Base-by-base conservation (phyloP, 35 echinoderm and acorn worm species). In the Acanthaster planci region DNA sequence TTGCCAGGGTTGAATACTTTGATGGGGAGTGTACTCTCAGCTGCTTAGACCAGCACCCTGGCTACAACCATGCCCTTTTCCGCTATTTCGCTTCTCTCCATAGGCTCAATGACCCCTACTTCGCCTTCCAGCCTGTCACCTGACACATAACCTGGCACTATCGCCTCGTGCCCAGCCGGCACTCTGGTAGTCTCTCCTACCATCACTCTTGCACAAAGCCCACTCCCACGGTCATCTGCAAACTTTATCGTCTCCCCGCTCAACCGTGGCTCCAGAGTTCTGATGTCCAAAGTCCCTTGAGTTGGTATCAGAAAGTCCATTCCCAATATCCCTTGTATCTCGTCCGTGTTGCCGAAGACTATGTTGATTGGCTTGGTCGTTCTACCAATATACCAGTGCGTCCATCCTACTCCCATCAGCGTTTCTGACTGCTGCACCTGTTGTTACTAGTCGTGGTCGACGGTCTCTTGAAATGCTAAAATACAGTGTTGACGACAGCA, bases 141-240 rank as follows among this genome's bases (percentile, higher is more conserved):
- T 22, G 59, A 15, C 26, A 59, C 55, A n/a, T 23, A 55, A 7
- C 55, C 77, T 34, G 77, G 44, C 8, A 79, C 44, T 34, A 79
- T 39, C 19, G 77, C 77, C n/a, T 79, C 77, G 26, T 79, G 77
- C 37, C 77, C 77, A 79, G 77, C 10, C n/a, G 77, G 77, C 12
- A 79, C 38, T 34, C 22, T 79, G 9, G 77, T 79, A 6, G 77
- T 79, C 37, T 37, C 9, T 35, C 26, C 77, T 18, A 79, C 77
- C 19, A 79, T 23, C 44, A 79, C 77, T 51, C 77, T 79, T 34
- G 77, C 77, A 37, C 77, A 79, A 23, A 79, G 38, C 26, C 18
- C 19, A 16, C 21, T 34, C 7, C 77, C 77, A 0, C 5, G 22
- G 37, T 12, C 29, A 31, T 77, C 16, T 2, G 77, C 38, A 37